Evolutionary conservation across 2,888 invertebrate species (phyloP).

Genomic region (Agonopterix subpropinquella): DNA sequence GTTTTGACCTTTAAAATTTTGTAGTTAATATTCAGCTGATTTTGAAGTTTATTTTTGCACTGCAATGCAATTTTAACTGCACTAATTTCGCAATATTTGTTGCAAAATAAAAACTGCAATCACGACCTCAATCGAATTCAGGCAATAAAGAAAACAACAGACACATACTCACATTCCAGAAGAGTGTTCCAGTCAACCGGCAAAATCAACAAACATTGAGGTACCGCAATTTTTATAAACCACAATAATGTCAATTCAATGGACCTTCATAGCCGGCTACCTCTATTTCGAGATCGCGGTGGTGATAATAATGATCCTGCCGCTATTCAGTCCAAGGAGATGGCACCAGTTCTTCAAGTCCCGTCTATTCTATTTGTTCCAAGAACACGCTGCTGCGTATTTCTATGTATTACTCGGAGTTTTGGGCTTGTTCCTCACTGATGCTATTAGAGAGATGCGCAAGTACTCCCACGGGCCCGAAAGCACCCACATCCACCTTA

Average conservation of each 20-base stretch:
- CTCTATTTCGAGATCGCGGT: conserved; percentile 82
- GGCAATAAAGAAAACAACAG: too few species aligned
- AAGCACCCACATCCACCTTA: conserved; percentile 56
- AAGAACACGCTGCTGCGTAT: conserved; percentile 79
- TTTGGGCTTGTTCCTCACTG: conserved; percentile 79
- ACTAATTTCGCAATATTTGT: too few species aligned
- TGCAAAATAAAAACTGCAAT: too few species aligned
- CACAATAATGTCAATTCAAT: conserved; percentile 82
- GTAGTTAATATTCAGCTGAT: too few species aligned
- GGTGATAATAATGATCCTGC: conserved; percentile 79
- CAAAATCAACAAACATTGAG: too few species aligned
- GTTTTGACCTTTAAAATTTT: too few species aligned
- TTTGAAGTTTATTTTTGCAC: too few species aligned
- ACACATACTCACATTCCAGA: too few species aligned
- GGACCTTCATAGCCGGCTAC: conserved; percentile 84
- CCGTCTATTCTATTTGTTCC: conserved; percentile 77
- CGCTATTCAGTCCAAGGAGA: conserved; percentile 81
- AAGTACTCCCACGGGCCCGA: conserved; percentile 78
- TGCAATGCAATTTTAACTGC: too few species aligned
- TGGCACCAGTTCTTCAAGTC: conserved; percentile 88
- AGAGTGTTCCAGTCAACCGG: too few species aligned
- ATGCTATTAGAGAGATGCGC: conserved; percentile 82
- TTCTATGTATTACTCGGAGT: conserved; percentile 78
- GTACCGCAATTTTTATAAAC: conserved; percentile 15
- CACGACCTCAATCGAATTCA: too few species aligned